Percentiles rank a stretch among this genome's conserved stretches.
These are phyloP conservation scores for Urocyon cinereoargenteus DNA, from an alignment of 2,797 vertebrate species.

Conservation along the genomic window DNA sequence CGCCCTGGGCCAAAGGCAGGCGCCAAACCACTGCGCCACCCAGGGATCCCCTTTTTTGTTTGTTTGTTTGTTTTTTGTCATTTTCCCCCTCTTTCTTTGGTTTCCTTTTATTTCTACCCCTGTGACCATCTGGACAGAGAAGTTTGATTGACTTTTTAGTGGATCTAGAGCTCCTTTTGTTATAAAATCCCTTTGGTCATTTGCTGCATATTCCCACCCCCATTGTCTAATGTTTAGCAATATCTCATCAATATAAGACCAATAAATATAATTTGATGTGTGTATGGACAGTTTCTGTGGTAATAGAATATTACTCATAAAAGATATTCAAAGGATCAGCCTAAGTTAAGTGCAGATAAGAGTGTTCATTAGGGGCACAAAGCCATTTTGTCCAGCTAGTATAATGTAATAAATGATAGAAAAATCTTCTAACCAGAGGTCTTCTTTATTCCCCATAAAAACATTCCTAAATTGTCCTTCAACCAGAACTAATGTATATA, in stretches of 20 bases:
- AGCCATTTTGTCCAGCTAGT: slow-evolving; percentile 51
- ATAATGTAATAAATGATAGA: slow-evolving; percentile 59
- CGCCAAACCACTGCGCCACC: too few species aligned
- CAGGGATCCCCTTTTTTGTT: too few species aligned
- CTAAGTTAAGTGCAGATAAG: slow-evolving; percentile 56
- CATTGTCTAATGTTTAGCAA: neutral
- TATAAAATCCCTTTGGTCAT: neutral
- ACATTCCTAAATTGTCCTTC: slow-evolving; percentile 77
- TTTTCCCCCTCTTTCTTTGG: neutral
- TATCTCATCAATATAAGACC: neutral
- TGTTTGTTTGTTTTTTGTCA: too few species aligned
- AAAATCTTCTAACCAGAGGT: slow-evolving; percentile 65
- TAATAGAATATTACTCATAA: slow-evolving; percentile 15
- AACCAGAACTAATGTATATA: slow-evolving; percentile 81
- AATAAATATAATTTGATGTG: neutral
- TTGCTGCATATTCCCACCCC: neutral
- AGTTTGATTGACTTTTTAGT: neutral
- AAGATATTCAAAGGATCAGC: slow-evolving; percentile 33
- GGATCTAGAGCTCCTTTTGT: neutral
- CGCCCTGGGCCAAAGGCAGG: too few species aligned
- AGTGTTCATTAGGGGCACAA: slow-evolving; percentile 18
- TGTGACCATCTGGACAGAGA: neutral
- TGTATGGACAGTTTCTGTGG: neutral
- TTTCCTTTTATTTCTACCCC: neutral
- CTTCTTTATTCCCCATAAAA: slow-evolving; percentile 73